Conservation (phyloP, 1,140 invertebrate genomes). For the Camponotus pennsylvanicus region DNA sequence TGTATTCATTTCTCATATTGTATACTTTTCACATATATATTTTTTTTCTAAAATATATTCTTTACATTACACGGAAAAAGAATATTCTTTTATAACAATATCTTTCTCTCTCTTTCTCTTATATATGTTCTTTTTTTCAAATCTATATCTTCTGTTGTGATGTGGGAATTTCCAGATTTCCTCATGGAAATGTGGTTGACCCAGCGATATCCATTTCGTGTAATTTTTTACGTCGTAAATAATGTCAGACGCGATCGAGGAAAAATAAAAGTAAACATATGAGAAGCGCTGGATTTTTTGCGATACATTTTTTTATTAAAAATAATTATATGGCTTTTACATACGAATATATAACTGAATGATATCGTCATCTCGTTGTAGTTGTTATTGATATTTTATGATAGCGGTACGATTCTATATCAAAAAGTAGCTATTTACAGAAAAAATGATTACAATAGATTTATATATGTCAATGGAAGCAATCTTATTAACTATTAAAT, state of each 20-base stretch:
- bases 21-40: not conserved
- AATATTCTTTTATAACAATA: not conserved
- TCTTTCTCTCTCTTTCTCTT: not conserved
- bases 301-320: conserved; percentile 69
- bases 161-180: conserved; percentile 57
- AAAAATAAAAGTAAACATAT: not conserved
- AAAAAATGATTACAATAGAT: no score
- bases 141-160: conserved; percentile 21
- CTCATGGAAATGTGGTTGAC: conserved; percentile 14
- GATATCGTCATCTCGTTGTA: not conserved
- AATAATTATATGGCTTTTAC: conserved; percentile 61
- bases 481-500: conserved; percentile 44
- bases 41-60: no score
- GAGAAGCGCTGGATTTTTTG: conserved; percentile 14
- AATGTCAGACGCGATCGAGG: not conserved
- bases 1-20: not conserved
- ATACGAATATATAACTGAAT: conserved; percentile 51
- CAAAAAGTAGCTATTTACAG: conserved; percentile 65
- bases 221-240: conserved; percentile 39
- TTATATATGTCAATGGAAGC: not conserved
- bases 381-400: not conserved
- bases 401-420: conserved; percentile 45
- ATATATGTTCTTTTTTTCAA: conserved; percentile 28
- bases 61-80: not conserved
- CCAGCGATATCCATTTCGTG: conserved; percentile 7